A percentile compares a stretch with the other conserved stretches of the same genome.
phyloP scores from a whole-genome alignment of 2,888 invertebrate genomes.

The Mayetiola destructor region DNA sequence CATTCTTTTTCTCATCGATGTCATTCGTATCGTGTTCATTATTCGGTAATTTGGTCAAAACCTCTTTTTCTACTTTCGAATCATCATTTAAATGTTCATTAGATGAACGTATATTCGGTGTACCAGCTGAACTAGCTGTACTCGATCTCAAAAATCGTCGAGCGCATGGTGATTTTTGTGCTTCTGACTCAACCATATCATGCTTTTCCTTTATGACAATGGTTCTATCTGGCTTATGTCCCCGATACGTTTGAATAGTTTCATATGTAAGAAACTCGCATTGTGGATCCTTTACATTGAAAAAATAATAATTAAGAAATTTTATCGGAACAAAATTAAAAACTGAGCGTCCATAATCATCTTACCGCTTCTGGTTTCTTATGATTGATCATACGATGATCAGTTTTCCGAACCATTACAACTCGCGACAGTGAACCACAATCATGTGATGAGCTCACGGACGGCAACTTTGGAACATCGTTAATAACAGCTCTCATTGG shows the following conservation, averaged over 20 bases:
- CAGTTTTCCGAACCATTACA: constrained; percentile 53
- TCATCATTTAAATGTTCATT: constrained; percentile 20
- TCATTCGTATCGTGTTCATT: not conserved
- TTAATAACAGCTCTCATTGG: constrained; percentile 23
- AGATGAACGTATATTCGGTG: constrained; percentile 22
- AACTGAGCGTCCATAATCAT: constrained; percentile 9
- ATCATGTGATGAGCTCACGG: constrained; percentile 31
- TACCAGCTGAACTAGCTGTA: constrained; percentile 21
- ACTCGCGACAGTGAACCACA: constrained; percentile 41
- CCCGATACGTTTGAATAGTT: constrained; percentile 49
- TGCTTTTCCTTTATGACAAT: constrained; percentile 45
- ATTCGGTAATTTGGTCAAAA: not conserved
- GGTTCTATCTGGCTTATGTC: constrained; percentile 47
- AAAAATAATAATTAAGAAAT: not conserved
- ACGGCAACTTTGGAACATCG: constrained; percentile 24
- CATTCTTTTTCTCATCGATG: not conserved
- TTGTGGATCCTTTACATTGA: constrained; percentile 39
- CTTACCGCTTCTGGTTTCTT: constrained; percentile 39
- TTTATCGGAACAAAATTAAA: not conserved
- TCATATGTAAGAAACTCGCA: constrained; percentile 49
- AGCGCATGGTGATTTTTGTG: constrained; percentile 23
- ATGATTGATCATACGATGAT: constrained; percentile 48
- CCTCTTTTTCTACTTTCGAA: constrained; percentile 17
- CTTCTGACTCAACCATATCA: constrained; percentile 28
- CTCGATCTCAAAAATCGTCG: constrained; percentile 22